Conservation (phyloP, 2,113 vertebrate genomes). For the Numida meleagris region DNA sequence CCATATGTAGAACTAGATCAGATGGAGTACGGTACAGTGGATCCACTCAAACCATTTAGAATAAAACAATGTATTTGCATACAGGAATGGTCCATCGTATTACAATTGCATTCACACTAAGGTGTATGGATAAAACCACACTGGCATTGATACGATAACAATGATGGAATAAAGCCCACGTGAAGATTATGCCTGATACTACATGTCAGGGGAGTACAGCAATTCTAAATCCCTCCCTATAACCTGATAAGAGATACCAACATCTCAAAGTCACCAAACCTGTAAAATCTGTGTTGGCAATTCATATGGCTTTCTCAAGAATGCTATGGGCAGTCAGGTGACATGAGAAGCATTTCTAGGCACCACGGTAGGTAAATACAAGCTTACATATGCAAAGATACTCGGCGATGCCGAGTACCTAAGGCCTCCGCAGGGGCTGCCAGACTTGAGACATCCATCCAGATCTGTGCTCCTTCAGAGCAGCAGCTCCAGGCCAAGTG, state of each 20-base stretch:
- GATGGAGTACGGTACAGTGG: not conserved
- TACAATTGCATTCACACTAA: not conserved
- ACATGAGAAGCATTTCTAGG: not conserved
- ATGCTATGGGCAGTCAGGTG: not conserved
- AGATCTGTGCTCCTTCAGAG: not conserved
- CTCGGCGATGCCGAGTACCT: not conserved
- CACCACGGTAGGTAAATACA: not conserved
- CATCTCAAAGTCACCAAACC: not conserved
- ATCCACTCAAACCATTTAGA: not conserved
- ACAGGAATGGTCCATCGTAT: not conserved
- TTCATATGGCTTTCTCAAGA: not conserved
- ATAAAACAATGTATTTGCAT: not conserved
- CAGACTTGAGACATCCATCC: not conserved
- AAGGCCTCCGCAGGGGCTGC: not conserved
- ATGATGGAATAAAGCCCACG: not conserved
- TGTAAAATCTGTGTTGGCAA: not conserved
- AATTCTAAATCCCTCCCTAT: not conserved
- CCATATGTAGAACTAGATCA: not conserved
- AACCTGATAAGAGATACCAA: not conserved
- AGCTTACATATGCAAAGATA: not conserved
- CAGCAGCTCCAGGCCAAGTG: not conserved
- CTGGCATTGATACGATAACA: not conserved
- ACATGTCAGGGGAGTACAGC: not conserved
- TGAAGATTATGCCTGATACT: not conserved
- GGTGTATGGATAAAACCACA: not conserved